Evolutionary conservation across 2,113 vertebrate species (phyloP).

Genomic region (Callithrix jacchus): DNA sequence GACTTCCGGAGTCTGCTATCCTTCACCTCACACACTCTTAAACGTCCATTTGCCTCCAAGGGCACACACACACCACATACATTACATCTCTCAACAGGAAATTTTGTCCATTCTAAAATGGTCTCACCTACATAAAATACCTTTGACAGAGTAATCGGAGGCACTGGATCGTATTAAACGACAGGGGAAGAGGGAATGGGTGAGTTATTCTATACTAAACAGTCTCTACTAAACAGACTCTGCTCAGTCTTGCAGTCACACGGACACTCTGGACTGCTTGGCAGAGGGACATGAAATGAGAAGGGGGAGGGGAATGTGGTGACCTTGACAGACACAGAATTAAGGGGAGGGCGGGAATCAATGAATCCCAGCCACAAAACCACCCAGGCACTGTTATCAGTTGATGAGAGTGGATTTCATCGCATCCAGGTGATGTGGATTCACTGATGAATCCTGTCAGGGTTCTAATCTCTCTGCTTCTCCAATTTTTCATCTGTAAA

Average conservation of each 20-base stretch:
- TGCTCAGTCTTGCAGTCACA: rapidly evolving
- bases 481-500: neutral
- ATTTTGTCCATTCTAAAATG: conserved; percentile 41
- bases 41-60: neutral
- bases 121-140: conserved; percentile 46
- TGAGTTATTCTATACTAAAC: neutral
- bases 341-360: rapidly evolving
- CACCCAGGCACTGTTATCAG: neutral
- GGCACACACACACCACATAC: neutral
- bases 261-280: neutral
- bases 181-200: neutral
- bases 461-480: neutral
- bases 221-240: neutral
- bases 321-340: neutral
- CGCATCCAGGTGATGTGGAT: rapidly evolving
- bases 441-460: neutral
- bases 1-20: conserved; percentile 20
- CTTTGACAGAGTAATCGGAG: neutral
- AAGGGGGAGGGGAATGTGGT: rapidly evolving
- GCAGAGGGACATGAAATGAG: neutral
- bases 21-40: conserved; percentile 53
- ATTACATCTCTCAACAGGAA: conserved; percentile 65
- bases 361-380: no score
- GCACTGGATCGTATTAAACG: neutral
- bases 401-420: rapidly evolving